Percentiles rank a stretch among this genome's conserved stretches.
Evolutionary conservation across 2,797 vertebrate species (phyloP).

Genomic region (Delichon dasypus): DNA sequence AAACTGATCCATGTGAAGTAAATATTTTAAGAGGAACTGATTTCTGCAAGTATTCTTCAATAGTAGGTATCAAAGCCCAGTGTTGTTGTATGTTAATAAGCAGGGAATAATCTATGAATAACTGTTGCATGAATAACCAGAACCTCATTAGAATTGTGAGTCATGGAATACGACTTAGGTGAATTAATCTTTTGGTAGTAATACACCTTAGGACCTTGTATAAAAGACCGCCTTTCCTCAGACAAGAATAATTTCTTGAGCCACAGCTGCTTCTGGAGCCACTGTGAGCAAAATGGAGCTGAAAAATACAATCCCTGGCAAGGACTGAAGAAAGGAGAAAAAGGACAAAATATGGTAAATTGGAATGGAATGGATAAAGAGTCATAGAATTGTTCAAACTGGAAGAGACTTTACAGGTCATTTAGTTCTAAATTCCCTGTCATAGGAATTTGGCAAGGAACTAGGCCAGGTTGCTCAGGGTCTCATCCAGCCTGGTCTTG

Average conservation of each 20-base stretch:
- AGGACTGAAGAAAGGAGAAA: neutral
- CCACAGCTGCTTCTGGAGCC: neutral
- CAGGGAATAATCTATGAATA: constrained; percentile 43
- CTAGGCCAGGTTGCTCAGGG: neutral
- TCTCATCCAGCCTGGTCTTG: neutral
- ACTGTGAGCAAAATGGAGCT: neutral
- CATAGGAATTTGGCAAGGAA: neutral
- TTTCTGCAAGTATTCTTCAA: constrained; percentile 20
- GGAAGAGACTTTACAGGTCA: neutral
- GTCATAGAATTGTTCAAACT: fast-evolving
- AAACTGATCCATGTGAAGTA: neutral
- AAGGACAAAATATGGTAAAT: neutral
- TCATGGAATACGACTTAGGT: constrained; percentile 30
- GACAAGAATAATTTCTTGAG: neutral
- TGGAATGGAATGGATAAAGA: neutral
- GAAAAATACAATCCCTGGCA: neutral
- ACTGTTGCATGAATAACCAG: constrained; percentile 27
- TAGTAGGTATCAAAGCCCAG: neutral
- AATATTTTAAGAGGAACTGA: neutral
- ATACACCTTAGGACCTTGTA: neutral
- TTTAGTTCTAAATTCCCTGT: neutral
- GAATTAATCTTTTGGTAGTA: constrained; percentile 7
- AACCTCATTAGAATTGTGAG: constrained; percentile 40
- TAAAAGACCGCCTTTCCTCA: neutral
- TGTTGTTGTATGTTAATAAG: constrained; percentile 6